Evolutionary conservation across 2,888 invertebrate species (phyloP).

Genomic region (Caenorhabditis drosophilae): DNA sequence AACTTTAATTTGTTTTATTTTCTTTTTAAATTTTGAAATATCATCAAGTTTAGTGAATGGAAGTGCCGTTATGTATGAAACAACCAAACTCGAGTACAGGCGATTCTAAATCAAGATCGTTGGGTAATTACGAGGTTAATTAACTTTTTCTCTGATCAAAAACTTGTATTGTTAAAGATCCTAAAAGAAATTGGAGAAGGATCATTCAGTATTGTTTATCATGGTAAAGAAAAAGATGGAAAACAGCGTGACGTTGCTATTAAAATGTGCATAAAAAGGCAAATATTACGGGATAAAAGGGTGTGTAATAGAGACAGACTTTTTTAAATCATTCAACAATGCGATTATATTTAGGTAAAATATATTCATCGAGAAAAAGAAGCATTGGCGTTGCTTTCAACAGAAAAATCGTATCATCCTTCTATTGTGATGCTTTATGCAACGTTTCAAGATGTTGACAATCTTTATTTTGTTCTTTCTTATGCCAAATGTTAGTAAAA

Average conservation of each 20-base stretch:
- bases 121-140: slow-evolving; percentile 31
- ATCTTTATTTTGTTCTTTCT: slow-evolving; percentile 94
- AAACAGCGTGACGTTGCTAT: slow-evolving; percentile 75
- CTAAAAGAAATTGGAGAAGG: slow-evolving; percentile 49
- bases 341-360: slow-evolving; percentile 21
- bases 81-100: slow-evolving; percentile 6
- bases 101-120: slow-evolving; percentile 14
- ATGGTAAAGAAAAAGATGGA: slow-evolving; percentile 29
- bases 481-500: slow-evolving; percentile 43
- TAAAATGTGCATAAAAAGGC: slow-evolving; percentile 94
- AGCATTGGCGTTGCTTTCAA: slow-evolving; percentile 73
- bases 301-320: slow-evolving; percentile 77
- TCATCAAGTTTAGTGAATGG: too few relatives aligned
- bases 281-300: slow-evolving; percentile 91
- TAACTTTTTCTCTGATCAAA: not conserved
- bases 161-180: slow-evolving; percentile 19
- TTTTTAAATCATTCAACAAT: not conserved
- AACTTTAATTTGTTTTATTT: too few relatives aligned
- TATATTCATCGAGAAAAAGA: slow-evolving; percentile 49
- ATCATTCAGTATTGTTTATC: slow-evolving; percentile 49
- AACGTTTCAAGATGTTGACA: slow-evolving; percentile 91
- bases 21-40: too few relatives aligned
- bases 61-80: slow-evolving; percentile 23
- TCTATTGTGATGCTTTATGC: slow-evolving; percentile 92
- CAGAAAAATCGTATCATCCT: slow-evolving; percentile 71